phyloP scores from a whole-genome alignment of 2,113 vertebrate genomes.

The Nesoenas mayeri region DNA sequence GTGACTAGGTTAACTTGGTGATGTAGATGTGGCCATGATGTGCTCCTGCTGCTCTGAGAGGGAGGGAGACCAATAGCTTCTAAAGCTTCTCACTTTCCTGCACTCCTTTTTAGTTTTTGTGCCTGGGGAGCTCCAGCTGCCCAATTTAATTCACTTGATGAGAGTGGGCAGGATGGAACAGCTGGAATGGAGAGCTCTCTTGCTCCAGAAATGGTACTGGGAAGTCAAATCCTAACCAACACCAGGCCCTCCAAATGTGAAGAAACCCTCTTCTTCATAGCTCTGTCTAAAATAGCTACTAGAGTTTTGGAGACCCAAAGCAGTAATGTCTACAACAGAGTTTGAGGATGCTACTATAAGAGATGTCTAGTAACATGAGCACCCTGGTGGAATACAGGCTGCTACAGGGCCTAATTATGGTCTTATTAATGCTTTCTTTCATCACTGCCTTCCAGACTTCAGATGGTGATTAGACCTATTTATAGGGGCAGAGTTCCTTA shows the following conservation, averaged over 20 bases:
- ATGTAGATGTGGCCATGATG: background rate
- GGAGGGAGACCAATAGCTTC: background rate
- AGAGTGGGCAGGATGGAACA: background rate
- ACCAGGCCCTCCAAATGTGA: background rate
- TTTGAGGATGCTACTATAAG: background rate
- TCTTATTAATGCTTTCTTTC: constrained; percentile 60
- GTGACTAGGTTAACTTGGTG: background rate
- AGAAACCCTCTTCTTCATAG: background rate
- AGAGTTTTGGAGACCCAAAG: background rate
- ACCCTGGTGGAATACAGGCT: constrained; percentile 18
- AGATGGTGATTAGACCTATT: constrained; percentile 78
- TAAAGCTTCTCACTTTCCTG: background rate
- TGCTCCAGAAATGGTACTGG: background rate
- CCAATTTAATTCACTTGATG: background rate
- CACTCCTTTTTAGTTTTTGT: background rate
- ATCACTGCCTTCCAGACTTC: constrained; percentile 51
- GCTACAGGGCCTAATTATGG: constrained; percentile 59
- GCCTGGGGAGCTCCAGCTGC: background rate
- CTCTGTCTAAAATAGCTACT: background rate
- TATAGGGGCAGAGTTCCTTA: constrained; percentile 76
- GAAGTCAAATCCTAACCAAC: background rate
- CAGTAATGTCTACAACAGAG: background rate
- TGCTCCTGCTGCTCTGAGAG: background rate
- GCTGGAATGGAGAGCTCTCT: background rate
- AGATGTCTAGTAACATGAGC: background rate